A percentile compares a stretch with the other conserved stretches of the same genome.
Conservation (phyloP, 2,797 vertebrate genomes). For the Threskiornis aethiopicus region DNA sequence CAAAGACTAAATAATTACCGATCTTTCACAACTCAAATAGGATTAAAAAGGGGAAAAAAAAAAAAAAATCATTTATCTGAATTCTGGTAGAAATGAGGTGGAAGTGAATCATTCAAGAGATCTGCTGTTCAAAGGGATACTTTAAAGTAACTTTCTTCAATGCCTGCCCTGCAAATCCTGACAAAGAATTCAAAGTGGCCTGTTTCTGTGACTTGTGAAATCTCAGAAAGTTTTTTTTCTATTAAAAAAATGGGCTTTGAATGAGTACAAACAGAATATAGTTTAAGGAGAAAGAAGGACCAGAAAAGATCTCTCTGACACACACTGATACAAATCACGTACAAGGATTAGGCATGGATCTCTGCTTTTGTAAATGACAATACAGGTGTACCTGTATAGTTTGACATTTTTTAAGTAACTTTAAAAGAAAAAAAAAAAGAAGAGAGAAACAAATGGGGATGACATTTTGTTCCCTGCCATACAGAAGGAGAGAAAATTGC, state of each 20-base stretch:
- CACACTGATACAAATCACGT: background rate
- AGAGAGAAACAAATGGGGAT: background rate
- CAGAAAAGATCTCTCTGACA: background rate
- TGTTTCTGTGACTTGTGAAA: background rate
- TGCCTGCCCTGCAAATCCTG: background rate
- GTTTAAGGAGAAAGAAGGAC: background rate
- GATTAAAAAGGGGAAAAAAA: background rate
- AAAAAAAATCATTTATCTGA: background rate
- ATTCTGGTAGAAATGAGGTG: background rate
- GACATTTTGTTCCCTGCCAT: background rate
- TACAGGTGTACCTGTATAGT: background rate
- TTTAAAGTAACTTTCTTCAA: background rate
- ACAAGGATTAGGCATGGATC: background rate
- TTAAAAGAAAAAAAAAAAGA: background rate
- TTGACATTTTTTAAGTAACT: background rate
- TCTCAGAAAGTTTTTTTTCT: background rate
- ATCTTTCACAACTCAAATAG: background rate
- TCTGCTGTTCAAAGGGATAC: background rate
- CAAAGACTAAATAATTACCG: background rate
- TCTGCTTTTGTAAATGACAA: background rate
- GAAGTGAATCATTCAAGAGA: background rate
- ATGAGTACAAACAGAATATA: background rate
- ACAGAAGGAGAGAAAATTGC: background rate
- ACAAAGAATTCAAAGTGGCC: background rate
- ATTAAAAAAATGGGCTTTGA: background rate